Conservation (phyloP, 2,888 invertebrate genomes). For the Acanthosepion esculentum region DNA sequence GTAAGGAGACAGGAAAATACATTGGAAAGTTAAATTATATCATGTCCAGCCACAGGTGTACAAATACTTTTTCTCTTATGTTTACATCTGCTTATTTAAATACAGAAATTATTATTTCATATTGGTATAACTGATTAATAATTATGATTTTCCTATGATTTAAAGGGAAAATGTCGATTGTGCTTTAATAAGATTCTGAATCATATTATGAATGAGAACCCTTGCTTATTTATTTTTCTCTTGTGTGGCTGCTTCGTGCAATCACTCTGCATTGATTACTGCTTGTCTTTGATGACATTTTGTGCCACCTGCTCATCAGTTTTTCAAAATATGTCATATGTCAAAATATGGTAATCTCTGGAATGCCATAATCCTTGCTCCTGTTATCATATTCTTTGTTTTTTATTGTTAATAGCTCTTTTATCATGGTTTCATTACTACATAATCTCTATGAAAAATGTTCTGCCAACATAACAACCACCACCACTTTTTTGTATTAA, state of each 20-base stretch:
- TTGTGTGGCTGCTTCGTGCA: background rate
- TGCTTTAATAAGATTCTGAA: background rate
- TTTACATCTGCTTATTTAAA: background rate
- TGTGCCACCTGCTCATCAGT: background rate
- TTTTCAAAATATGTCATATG: background rate
- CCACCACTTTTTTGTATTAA: background rate
- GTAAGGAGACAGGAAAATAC: no score
- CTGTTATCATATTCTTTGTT: background rate
- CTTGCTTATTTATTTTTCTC: background rate
- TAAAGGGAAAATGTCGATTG: background rate
- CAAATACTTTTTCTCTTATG: background rate
- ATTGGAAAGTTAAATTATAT: background rate
- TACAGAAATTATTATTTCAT: background rate
- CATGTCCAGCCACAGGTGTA: background rate
- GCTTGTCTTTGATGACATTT: background rate
- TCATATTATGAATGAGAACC: background rate
- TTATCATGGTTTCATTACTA: background rate
- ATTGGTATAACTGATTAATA: background rate
- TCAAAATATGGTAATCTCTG: background rate
- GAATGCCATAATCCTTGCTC: background rate
- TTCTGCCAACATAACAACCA: background rate
- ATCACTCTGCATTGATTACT: background rate
- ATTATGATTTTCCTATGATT: background rate
- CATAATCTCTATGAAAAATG: background rate
- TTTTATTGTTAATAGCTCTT: background rate